phyloP scores from a whole-genome alignment of 2,888 invertebrate genomes.

The Coecobrya sp. region DNA sequence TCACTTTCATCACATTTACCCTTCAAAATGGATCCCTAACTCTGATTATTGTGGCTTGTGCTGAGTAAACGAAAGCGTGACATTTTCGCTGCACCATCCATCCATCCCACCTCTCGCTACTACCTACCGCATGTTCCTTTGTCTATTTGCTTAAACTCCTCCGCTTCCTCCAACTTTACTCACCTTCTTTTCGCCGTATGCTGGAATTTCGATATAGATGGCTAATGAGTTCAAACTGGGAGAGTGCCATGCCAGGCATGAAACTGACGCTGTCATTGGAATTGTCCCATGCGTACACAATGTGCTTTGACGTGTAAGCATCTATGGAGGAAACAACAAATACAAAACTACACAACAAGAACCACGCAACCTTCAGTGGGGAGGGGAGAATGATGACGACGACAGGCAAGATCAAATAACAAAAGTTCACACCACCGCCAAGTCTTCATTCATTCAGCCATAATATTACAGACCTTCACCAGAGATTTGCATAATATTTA shows the following conservation, averaged over 20 bases:
- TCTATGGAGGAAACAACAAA: constrained; percentile 89
- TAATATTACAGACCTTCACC: background rate
- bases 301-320: constrained; percentile 95
- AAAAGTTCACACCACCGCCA: background rate
- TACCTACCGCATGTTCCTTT: background rate
- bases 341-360: background rate
- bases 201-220: constrained; percentile 95
- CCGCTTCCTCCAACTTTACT: no score
- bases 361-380: no score
- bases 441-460: background rate
- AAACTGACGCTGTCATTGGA: constrained; percentile 93
- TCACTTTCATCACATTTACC: no score
- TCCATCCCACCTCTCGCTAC: background rate
- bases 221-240: constrained; percentile 97
- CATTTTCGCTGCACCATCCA: background rate
- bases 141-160: no score
- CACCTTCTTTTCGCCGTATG: constrained; percentile 93
- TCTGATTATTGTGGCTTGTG: background rate
- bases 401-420: constrained; percentile 1
- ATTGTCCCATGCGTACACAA: constrained; percentile 96
- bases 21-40: no score
- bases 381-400: background rate
- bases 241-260: constrained; percentile 96
- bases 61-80: background rate
- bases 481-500: constrained; percentile 40